Evolutionary conservation across 1,140 invertebrate species (phyloP), one percentile per base, ranked within the genome.

Genomic region (Galleria mellonella): DNA sequence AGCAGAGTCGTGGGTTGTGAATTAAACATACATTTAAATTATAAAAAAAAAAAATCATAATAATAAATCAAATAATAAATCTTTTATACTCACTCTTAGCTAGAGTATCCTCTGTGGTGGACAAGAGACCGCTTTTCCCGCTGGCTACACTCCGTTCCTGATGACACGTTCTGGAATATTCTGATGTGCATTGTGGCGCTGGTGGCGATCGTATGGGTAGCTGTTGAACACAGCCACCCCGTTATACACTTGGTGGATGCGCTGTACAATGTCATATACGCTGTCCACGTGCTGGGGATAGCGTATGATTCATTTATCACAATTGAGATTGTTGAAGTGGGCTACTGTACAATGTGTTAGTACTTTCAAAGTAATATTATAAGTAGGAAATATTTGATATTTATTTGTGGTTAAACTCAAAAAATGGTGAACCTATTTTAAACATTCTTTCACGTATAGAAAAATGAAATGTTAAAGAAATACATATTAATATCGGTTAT

Each of bases 101-200:
- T 47, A 2, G 47, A 60, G 17, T 66, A 74, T n/a, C 32, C 51
- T 1, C 35, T 41, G 0, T 67, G 58, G 58, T 74, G 60, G 57
- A 50, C 52, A 0, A 36, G 31, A 0, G 36, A 52, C 2, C 44
- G 62, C 11, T 31, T 72, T 0, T 10, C 59, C 4, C 32, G 45
- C 9, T 63, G 40, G 23, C 47, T 68, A 8, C 51, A 57, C 13
- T 45, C 48, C 9, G 58, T 74, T 0, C 64, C 69, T 0, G 71
- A 76, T 9, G 51, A 71, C 11, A 47, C 54, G 0, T 1, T 52
- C 1, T 79, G 72, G 75, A 79, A 76, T 45, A 51, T 51, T 9
- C 44, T 63, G 30, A 60, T 79, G 2, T 74, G 75, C 41, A 27
- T 27, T 11, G 6, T 52, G 0, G 62, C 50, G 0, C 44, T 78